Conservation (phyloP, 2,888 invertebrate species). For the Seladonia tumulorum region DNA sequence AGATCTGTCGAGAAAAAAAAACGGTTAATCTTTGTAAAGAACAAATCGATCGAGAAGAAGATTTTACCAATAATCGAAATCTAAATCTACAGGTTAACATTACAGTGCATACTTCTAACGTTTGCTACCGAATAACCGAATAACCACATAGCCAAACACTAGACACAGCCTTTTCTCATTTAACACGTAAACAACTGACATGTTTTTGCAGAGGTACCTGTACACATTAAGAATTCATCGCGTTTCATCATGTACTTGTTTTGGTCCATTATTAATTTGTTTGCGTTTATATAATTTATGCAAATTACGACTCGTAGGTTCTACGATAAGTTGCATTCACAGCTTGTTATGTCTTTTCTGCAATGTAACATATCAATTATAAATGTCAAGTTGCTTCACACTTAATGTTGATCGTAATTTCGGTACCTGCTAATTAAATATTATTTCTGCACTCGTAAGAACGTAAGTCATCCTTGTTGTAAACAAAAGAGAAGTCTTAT, state of each 20-base stretch:
- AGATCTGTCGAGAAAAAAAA: neutral
- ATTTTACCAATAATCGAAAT: neutral
- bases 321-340: conserved; percentile 41
- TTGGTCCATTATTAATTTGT: neutral
- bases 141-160: conserved; percentile 13
- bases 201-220: conserved; percentile 62
- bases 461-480: conserved; percentile 8
- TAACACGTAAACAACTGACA: conserved; percentile 51
- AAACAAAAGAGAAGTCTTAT: conserved; percentile 9
- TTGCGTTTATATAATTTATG: conserved; percentile 16
- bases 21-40: conserved; percentile 35
- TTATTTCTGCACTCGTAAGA: conserved; percentile 31
- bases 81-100: neutral
- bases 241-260: conserved; percentile 38
- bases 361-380: conserved; percentile 38
- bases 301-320: conserved; percentile 34
- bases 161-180: conserved; percentile 34
- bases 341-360: conserved; percentile 55
- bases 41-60: conserved; percentile 5
- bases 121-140: conserved; percentile 23
- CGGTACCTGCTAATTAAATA: conserved; percentile 19
- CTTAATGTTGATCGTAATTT: conserved; percentile 32
- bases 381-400: conserved; percentile 45
- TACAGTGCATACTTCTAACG: conserved; percentile 9
- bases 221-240: conserved; percentile 68